These are phyloP conservation scores for Myotis myotis DNA, from an alignment of 2,797 vertebrate genomes.

Conservation along the genomic window DNA sequence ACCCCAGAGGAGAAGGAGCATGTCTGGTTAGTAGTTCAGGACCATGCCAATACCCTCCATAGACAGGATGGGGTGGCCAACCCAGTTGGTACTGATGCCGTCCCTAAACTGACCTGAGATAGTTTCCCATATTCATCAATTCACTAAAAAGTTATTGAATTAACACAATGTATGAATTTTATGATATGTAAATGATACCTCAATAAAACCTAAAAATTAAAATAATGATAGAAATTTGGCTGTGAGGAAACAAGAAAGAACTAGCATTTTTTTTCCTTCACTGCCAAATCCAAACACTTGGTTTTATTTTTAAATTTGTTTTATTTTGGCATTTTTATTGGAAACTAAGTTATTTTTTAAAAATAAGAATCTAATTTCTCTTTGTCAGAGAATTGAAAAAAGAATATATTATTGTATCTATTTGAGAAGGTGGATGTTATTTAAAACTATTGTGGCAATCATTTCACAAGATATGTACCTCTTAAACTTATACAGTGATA, in stretches of 20 bases:
- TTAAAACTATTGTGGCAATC: neutral
- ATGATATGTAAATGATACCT: neutral
- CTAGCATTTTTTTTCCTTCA: neutral
- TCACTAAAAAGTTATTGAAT: neutral
- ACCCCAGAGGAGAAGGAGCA: too few species aligned
- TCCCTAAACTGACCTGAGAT: too few species aligned
- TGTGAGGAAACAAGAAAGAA: constrained; percentile 17
- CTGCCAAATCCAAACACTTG: neutral
- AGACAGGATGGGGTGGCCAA: too few species aligned
- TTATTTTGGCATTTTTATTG: neutral
- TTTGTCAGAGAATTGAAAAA: neutral
- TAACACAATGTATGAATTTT: neutral
- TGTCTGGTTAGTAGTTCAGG: too few species aligned
- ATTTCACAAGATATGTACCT: neutral
- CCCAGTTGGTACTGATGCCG: too few species aligned
- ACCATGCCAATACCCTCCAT: too few species aligned
- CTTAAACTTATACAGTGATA: neutral
- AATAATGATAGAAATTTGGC: neutral
- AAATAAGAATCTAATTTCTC: constrained; percentile 4
- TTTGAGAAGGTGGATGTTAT: neutral
- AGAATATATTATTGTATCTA: neutral
- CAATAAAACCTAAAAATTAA: constrained; percentile 11
- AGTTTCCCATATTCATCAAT: neutral
- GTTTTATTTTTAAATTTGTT: neutral
- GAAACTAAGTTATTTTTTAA: neutral